Conservation (phyloP, 2,888 invertebrate genomes). For the Eupeodes luniger region DNA sequence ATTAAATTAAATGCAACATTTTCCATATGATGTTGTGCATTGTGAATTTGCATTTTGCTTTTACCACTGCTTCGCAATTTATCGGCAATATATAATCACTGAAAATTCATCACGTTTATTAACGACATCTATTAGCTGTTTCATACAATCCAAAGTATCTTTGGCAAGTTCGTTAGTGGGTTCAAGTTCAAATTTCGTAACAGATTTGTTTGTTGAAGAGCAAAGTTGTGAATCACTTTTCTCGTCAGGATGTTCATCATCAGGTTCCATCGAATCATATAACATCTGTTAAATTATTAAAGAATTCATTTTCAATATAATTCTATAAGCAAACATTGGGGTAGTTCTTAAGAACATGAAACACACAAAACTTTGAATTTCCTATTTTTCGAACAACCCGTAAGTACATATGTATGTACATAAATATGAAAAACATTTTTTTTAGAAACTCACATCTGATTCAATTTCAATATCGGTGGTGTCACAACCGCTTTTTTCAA, state of each 20-base stretch:
- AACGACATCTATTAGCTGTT: constrained; percentile 37
- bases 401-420: no score
- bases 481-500: neutral
- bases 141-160: constrained; percentile 25
- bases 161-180: neutral
- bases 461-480: neutral
- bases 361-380: no score
- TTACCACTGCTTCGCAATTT: constrained; percentile 36
- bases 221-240: neutral
- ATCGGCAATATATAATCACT: constrained; percentile 43
- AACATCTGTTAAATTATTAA: no score
- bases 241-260: neutral
- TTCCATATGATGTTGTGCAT: constrained; percentile 56
- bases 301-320: no score
- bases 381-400: no score
- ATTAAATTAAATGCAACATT: constrained; percentile 41
- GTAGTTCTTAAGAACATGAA: no score
- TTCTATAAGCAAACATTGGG: no score
- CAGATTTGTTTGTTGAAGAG: neutral
- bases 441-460: constrained; percentile 16
- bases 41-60: constrained; percentile 13
- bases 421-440: no score
- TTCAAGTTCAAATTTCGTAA: neutral
- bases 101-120: constrained; percentile 45
- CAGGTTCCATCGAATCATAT: no score